Evolutionary conservation across 2,113 vertebrate genomes (phyloP), one percentile per base, ranked within the genome.

Genomic region (Oxygymnocypris stewartii): DNA sequence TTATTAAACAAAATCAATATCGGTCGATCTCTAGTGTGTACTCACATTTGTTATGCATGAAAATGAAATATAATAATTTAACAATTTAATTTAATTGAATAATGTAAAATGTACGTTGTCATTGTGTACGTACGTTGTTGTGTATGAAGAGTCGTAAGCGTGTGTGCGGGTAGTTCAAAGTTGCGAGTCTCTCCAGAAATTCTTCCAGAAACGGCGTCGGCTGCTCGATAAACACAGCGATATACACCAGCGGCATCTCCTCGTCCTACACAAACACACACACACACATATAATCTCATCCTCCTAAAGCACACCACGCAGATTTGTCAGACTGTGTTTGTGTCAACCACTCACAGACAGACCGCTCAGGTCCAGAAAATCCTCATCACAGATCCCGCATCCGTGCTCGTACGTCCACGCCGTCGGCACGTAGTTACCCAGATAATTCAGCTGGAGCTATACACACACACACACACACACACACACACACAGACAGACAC

Each of bases 361-460:
- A 54, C 89, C 88, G 7, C 88, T 90, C 40, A 95, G 90, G 84
- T 92, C 89, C 78, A 94, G 89, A 65, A 91, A 87, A 75, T 93
- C 90, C 5, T 80, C 89, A 9, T 92, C 89, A 59, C 96, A 96
- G 88, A 93, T 90, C 2, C 94, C 95, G 76, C 96, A 96, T 42
- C 96, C 96, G 4, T 89, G 88, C 54, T 95, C 94, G 0, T 95
- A 94, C 0, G 95, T 96, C 96, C 96, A 96, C 37, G 93, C 92
- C 0, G 94, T 95, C 4, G 96, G 96, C 42, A 96, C 93, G 1
- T 96, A 96, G 86, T 96, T 96, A 3, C 95, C 95, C 86, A 96
- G 88, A 85, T 96, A 96, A 87, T 96, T 96, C 84, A 96, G 89
- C 85, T 96, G 94, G 9, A 96, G 91, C 95, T 96, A 86, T 67